Percentiles rank a stretch among this genome's conserved stretches.
phyloP scores from a whole-genome alignment of 2,113 vertebrate species.

The Axis porcinus region DNA sequence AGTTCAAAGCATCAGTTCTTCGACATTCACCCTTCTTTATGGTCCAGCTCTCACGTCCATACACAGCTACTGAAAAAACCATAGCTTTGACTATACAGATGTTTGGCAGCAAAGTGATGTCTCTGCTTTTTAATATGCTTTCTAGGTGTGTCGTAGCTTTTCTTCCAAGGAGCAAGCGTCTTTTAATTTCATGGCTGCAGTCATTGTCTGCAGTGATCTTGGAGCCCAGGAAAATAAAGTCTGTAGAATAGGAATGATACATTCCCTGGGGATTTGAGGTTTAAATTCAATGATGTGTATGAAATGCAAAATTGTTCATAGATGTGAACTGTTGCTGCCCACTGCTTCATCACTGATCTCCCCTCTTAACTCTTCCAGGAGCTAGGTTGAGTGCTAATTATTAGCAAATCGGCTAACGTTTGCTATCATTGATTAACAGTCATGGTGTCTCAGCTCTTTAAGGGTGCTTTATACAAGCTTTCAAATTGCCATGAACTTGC shows the following conservation, averaged over 20 bases:
- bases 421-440: neutral
- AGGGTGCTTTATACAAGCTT: neutral
- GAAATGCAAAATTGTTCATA: fast-evolving
- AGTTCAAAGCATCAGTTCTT: neutral
- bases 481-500: slow-evolving; percentile 8
- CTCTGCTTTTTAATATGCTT: neutral
- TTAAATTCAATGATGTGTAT: fast-evolving
- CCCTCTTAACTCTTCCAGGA: neutral
- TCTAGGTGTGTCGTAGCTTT: neutral
- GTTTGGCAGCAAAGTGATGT: neutral
- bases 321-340: fast-evolving
- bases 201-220: neutral
- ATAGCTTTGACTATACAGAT: neutral
- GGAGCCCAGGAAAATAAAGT: neutral
- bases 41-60: neutral
- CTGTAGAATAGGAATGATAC: neutral
- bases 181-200: neutral
- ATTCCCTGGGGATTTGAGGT: neutral
- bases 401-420: neutral
- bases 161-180: neutral
- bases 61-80: neutral
- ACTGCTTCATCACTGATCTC: fast-evolving
- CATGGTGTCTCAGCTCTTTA: neutral
- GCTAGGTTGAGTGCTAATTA: neutral
- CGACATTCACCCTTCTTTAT: neutral